Percentiles rank a stretch among this genome's conserved stretches.
Conservation (phyloP, 1,140 invertebrate species). For the Brevipalpus yothersi region DNA sequence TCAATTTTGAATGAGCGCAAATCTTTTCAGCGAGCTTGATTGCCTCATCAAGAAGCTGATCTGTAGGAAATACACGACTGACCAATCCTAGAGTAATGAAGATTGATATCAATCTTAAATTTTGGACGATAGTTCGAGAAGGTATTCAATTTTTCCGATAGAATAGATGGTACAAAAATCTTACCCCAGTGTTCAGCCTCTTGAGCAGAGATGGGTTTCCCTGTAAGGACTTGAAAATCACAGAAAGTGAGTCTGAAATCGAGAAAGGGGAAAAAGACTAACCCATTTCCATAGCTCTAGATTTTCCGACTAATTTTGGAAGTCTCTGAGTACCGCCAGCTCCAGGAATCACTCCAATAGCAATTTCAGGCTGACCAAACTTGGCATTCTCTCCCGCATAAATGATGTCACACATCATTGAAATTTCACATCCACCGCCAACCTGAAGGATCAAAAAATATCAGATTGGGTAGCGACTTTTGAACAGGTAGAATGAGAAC, state of each 20-base stretch:
- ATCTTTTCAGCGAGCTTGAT: slow-evolving; percentile 88
- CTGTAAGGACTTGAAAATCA: slow-evolving; percentile 39
- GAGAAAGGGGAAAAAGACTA: neutral
- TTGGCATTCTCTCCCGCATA: slow-evolving; percentile 92
- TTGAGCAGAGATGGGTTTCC: slow-evolving; percentile 60
- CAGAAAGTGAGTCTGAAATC: too few relatives aligned
- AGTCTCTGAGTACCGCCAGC: slow-evolving; percentile 90
- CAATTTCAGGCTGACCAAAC: slow-evolving; percentile 94
- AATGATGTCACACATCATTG: slow-evolving; percentile 99
- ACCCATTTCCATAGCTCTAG: slow-evolving; percentile 90
- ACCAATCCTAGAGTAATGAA: slow-evolving; percentile 31
- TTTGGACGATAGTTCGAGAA: too few relatives aligned
- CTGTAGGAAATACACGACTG: slow-evolving; percentile 69
- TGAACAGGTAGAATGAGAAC: slow-evolving; percentile 16
- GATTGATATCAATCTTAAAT: neutral
- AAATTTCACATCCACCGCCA: slow-evolving; percentile 88
- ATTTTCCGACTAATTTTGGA: slow-evolving; percentile 69
- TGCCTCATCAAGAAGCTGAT: slow-evolving; percentile 59
- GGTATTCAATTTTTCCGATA: too few relatives aligned
- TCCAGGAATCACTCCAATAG: slow-evolving; percentile 82
- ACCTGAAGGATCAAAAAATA: slow-evolving; percentile 28
- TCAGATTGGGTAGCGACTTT: neutral
- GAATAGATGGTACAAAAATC: too few relatives aligned
- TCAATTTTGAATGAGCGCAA: slow-evolving; percentile 58
- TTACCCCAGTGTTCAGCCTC: slow-evolving; percentile 64